These are phyloP conservation scores for Aethes cnicana DNA, from an alignment of 2,888 invertebrate genomes.

Conservation along the genomic window DNA sequence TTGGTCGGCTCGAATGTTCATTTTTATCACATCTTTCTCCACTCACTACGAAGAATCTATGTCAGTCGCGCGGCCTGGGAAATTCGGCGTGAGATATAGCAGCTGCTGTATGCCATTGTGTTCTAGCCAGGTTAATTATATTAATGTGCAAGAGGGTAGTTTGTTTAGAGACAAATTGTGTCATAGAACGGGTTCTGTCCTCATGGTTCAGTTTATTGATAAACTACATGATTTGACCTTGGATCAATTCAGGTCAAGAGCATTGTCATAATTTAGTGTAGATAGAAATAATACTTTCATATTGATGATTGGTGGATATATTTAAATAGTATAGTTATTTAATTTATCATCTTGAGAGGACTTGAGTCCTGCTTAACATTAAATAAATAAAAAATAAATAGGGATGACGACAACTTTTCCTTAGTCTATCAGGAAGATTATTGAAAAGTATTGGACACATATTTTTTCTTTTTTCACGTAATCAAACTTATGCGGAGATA, in stretches of 20 bases:
- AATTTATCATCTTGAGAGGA: too few relatives aligned
- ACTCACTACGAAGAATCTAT: slow-evolving; percentile 9
- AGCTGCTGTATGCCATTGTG: slow-evolving; percentile 5
- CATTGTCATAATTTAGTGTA: too few relatives aligned
- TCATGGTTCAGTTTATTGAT: background rate
- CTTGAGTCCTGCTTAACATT: too few relatives aligned
- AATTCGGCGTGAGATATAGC: slow-evolving; percentile 8
- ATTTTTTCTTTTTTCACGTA: too few relatives aligned
- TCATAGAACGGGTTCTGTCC: slow-evolving; percentile 7
- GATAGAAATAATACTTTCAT: too few relatives aligned
- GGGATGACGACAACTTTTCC: too few relatives aligned
- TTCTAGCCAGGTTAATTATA: slow-evolving; percentile 13
- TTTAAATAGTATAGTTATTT: too few relatives aligned
- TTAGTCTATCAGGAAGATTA: too few relatives aligned
- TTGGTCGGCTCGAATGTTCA: slow-evolving; percentile 33
- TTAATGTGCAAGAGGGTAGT: slow-evolving; percentile 20
- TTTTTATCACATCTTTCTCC: slow-evolving; percentile 16
- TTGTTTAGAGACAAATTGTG: slow-evolving; percentile 6
- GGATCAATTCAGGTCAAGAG: slow-evolving; percentile 15
- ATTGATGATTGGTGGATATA: too few relatives aligned
- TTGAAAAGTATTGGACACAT: too few relatives aligned
- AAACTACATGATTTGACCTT: slow-evolving; percentile 14
- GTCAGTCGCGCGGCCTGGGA: slow-evolving; percentile 26
- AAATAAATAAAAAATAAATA: too few relatives aligned
- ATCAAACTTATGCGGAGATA: too few relatives aligned